These are phyloP conservation scores for Zygaena filipendulae DNA, from an alignment of 2,888 invertebrate genomes.

Conservation along the genomic window DNA sequence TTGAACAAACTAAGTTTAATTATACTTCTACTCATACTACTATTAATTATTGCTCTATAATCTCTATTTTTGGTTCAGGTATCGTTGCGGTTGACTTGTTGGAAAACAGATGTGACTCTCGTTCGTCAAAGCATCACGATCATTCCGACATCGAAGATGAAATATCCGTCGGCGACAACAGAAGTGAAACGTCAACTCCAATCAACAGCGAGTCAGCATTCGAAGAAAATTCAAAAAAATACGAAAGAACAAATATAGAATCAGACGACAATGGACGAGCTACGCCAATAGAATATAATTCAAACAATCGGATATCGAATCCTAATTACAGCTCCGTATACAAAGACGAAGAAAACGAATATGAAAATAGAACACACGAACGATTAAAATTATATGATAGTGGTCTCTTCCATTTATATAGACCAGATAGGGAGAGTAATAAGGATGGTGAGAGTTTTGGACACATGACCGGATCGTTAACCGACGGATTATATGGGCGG, in stretches of 20 bases:
- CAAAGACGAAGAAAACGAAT: conserved; percentile 50
- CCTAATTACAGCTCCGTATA: conserved; percentile 44
- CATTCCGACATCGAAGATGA: conserved; percentile 48
- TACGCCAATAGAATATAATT: conserved; percentile 37
- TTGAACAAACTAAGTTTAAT: too few relatives aligned
- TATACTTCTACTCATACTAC: too few relatives aligned
- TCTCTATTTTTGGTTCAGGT: too few relatives aligned
- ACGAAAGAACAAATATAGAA: conserved; percentile 13
- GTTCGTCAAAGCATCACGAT: too few relatives aligned
- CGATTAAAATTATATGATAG: conserved; percentile 47
- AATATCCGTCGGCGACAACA: conserved; percentile 55
- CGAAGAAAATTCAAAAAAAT: conserved; percentile 21
- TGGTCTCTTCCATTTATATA: conserved; percentile 49
- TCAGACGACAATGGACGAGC: conserved; percentile 30
- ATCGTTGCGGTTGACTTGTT: too few relatives aligned
- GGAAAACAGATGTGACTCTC: conserved; percentile 24
- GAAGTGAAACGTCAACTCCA: conserved; percentile 49
- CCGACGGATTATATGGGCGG: conserved; percentile 49
- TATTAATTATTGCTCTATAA: too few relatives aligned
- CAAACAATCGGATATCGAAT: conserved; percentile 32
- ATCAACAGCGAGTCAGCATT: conserved; percentile 26
- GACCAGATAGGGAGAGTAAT: conserved; percentile 36
- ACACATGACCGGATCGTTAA: conserved; percentile 29
- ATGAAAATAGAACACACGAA: conserved; percentile 35
- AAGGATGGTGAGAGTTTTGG: conserved; percentile 36